These are phyloP conservation scores for Lophura nycthemera DNA, from an alignment of 2,113 vertebrate species.

Conservation along the genomic window DNA sequence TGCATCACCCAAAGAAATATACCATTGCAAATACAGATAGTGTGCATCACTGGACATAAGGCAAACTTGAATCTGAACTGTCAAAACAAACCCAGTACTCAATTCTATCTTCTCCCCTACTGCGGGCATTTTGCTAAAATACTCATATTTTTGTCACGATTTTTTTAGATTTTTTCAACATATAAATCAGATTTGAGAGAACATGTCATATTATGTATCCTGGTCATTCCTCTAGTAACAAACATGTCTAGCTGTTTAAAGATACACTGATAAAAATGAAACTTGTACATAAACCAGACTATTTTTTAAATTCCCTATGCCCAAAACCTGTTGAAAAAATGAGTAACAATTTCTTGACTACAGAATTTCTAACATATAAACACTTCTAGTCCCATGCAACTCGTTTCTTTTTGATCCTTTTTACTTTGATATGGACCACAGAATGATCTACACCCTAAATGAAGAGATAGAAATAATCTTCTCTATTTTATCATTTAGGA, in stretches of 20 bases:
- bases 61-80: not conserved
- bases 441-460: not conserved
- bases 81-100: not conserved
- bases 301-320: not conserved
- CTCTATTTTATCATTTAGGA: not conserved
- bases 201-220: accelerated
- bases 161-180: not conserved
- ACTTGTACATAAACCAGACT: not conserved
- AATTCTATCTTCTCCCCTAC: not conserved
- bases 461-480: not conserved
- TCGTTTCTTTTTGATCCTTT: not conserved
- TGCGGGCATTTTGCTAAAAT: not conserved
- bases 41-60: not conserved
- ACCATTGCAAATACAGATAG: not conserved
- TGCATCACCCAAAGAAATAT: not conserved
- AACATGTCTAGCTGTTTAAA: not conserved
- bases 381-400: not conserved
- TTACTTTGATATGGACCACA: not conserved
- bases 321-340: not conserved
- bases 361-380: not conserved
- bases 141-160: not conserved
- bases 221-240: not conserved
- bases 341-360: not conserved
- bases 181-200: not conserved
- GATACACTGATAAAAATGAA: not conserved